Evolutionary conservation across 2,888 invertebrate species (phyloP).

Genomic region (Cephus runcator): DNA sequence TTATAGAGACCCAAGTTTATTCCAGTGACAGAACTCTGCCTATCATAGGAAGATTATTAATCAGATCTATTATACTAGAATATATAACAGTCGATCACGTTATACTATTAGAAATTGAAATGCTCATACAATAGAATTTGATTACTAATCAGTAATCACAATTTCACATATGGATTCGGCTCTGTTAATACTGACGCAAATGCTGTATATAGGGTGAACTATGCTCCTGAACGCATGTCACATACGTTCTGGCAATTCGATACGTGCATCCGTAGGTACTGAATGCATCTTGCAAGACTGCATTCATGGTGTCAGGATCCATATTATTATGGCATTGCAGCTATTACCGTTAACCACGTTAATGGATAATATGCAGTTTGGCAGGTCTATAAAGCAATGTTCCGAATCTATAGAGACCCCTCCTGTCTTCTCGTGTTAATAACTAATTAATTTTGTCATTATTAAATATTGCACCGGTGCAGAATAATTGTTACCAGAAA

Average conservation of each 20-base stretch:
- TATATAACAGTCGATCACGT: neutral
- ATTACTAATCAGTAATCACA: neutral
- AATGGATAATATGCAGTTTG: neutral
- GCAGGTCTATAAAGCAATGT: neutral
- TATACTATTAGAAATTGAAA: neutral
- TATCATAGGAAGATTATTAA: neutral
- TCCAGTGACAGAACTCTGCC: too few species aligned
- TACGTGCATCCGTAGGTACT: neutral
- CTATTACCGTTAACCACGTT: neutral
- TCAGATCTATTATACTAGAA: neutral
- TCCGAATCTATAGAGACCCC: neutral
- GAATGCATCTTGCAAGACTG: neutral
- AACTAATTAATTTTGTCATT: neutral
- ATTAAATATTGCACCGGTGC: neutral
- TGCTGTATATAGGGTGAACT: neutral
- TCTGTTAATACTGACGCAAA: neutral
- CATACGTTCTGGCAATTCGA: neutral
- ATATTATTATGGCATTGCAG: neutral
- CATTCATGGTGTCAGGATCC: neutral
- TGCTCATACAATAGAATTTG: neutral
- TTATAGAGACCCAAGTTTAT: too few species aligned
- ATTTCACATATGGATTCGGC: neutral
- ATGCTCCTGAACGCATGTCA: neutral
- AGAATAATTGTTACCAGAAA: neutral
- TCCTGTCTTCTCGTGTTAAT: neutral